These are phyloP conservation scores for Thera obeliscata DNA, from an alignment of 2,888 invertebrate genomes.

Conservation along the genomic window DNA sequence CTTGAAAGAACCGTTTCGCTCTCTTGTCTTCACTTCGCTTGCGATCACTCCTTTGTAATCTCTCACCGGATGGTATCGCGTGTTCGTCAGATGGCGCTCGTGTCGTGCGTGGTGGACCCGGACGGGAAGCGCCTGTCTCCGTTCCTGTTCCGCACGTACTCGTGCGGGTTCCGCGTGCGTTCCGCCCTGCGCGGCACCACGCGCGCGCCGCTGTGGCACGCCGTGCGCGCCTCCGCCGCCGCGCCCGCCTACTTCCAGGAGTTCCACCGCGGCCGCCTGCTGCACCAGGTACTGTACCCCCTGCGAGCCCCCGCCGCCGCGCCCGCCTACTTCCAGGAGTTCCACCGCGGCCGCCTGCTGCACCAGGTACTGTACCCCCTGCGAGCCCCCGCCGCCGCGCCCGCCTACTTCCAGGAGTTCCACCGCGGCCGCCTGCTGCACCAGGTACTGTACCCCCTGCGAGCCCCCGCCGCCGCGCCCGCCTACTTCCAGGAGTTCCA, in stretches of 20 bases:
- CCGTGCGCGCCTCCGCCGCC: slow-evolving; percentile 94
- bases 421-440: slow-evolving; percentile 87
- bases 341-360: slow-evolving; percentile 87
- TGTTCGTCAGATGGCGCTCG: slow-evolving; percentile 86
- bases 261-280: slow-evolving; percentile 87
- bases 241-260: slow-evolving; percentile 97
- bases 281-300: slow-evolving; percentile 84
- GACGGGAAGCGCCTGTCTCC: slow-evolving; percentile 87
- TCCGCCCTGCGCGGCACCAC: slow-evolving; percentile 90
- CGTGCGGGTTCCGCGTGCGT: slow-evolving; percentile 87
- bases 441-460: slow-evolving; percentile 72
- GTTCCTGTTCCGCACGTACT: slow-evolving; percentile 94
- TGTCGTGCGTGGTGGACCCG: slow-evolving; percentile 90
- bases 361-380: slow-evolving; percentile 81
- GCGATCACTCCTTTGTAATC: too few species aligned
- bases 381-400: slow-evolving; percentile 54
- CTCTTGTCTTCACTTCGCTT: too few species aligned
- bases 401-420: slow-evolving; percentile 95
- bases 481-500: slow-evolving; percentile 94
- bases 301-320: too few species aligned
- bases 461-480: slow-evolving; percentile 69
- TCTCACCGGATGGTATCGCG: too few species aligned
- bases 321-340: slow-evolving; percentile 95
- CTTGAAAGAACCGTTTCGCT: too few species aligned
- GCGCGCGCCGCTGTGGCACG: slow-evolving; percentile 91